Evolutionary conservation across 2,888 invertebrate genomes (phyloP).

Genomic region (Drosophila fungiperda): DNA sequence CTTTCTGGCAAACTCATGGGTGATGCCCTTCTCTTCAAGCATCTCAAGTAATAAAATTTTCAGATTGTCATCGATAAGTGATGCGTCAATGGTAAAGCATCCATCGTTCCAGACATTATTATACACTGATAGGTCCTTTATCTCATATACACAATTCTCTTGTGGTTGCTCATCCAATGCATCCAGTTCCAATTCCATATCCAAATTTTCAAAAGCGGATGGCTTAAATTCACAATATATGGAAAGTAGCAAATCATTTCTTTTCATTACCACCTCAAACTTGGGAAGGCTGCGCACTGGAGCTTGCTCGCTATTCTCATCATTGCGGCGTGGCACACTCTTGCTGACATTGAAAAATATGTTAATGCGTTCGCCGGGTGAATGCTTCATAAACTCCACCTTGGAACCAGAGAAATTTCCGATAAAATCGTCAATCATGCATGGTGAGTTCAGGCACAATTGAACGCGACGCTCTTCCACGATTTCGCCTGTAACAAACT

Average conservation of each 20-base stretch:
- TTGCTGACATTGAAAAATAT: conserved; percentile 55
- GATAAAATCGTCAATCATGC: conserved; percentile 38
- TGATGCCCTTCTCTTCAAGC: conserved; percentile 53
- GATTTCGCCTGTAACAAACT: conserved; percentile 49
- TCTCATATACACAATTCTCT: conserved; percentile 35
- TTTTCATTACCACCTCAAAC: conserved; percentile 49
- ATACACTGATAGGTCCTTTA: conserved; percentile 45
- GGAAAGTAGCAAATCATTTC: conserved; percentile 39
- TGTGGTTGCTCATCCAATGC: conserved; percentile 1
- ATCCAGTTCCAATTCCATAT: conserved; percentile 5
- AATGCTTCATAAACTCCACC: conserved; percentile 36
- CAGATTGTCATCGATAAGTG: conserved; percentile 43
- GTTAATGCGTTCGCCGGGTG: conserved; percentile 29
- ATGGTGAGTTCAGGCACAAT: conserved; percentile 32
- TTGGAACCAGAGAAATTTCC: conserved; percentile 37
- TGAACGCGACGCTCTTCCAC: conserved; percentile 50
- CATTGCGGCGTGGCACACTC: conserved; percentile 42
- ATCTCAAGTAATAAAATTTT: conserved; percentile 41
- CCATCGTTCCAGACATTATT: conserved; percentile 43
- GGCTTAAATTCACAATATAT: conserved; percentile 40
- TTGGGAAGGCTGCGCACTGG: conserved; percentile 50
- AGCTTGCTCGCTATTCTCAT: conserved; percentile 19
- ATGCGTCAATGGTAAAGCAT: conserved; percentile 47
- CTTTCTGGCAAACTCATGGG: conserved; percentile 46
- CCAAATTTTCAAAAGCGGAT: conserved; percentile 33